Evolutionary conservation across 2,113 vertebrate species (phyloP).

Genomic region (Asarcornis scutulata): DNA sequence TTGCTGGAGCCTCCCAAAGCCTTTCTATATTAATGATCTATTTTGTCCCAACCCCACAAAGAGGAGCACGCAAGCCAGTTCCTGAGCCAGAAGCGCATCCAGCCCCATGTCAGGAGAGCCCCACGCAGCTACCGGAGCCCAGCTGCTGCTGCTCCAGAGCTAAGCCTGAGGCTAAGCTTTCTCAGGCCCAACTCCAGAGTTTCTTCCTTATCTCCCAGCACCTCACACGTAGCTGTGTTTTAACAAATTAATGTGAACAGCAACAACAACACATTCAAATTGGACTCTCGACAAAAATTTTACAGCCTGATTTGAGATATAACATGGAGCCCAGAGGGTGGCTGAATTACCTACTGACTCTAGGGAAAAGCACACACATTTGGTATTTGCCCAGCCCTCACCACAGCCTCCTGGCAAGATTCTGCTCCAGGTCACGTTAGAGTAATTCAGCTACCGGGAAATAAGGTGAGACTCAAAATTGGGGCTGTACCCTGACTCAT

Average conservation of each 20-base stretch:
- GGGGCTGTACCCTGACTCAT: not conserved
- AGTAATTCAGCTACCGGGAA: slow-evolving; percentile 5
- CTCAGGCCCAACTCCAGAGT: not conserved
- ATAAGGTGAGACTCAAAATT: not conserved
- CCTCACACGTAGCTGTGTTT: not conserved
- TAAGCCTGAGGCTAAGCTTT: not conserved
- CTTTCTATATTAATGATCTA: not conserved
- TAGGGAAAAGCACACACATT: not conserved
- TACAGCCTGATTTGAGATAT: not conserved
- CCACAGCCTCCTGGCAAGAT: not conserved
- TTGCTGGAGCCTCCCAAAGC: not conserved
- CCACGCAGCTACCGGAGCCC: not conserved
- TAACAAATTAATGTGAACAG: slow-evolving; percentile 21
- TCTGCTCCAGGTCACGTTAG: not conserved
- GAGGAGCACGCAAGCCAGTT: fast-evolving
- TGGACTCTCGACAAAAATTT: not conserved
- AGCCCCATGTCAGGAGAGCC: not conserved
- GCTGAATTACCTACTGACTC: slow-evolving; percentile 2
- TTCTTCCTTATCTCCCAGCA: not conserved
- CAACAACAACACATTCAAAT: not conserved
- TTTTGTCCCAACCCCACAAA: not conserved
- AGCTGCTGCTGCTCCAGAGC: not conserved
- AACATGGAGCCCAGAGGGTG: not conserved
- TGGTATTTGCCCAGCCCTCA: not conserved
- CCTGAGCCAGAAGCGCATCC: not conserved